These are phyloP conservation scores for Seira sanloemensis DNA, from an alignment of 2,888 invertebrate species.

Conservation along the genomic window DNA sequence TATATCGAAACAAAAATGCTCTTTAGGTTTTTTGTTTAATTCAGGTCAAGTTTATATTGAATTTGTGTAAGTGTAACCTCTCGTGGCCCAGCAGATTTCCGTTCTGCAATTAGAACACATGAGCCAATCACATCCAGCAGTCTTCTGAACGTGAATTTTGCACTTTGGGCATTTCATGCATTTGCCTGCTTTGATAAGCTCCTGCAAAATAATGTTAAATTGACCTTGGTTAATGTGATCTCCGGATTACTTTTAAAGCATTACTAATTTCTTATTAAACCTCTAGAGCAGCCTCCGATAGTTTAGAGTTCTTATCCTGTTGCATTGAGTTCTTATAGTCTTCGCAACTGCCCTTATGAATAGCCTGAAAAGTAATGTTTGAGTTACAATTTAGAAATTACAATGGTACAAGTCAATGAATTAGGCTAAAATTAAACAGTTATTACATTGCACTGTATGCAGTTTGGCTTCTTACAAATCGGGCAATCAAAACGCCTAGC, in stretches of 20 bases:
- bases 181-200: slow-evolving; percentile 88
- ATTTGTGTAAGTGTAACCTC: slow-evolving; percentile 77
- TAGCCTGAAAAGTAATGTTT: slow-evolving; percentile 79
- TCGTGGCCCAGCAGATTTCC: slow-evolving; percentile 95
- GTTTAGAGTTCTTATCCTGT: slow-evolving; percentile 82
- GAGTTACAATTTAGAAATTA: not conserved
- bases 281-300: slow-evolving; percentile 86
- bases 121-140: slow-evolving; percentile 96
- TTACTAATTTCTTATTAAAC: slow-evolving; percentile 73
- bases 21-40: not conserved
- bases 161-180: slow-evolving; percentile 92
- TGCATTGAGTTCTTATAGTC: slow-evolving; percentile 84
- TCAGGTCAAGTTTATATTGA: not conserved
- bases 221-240: not conserved
- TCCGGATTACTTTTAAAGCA: not conserved
- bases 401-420: not conserved
- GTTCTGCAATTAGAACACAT: slow-evolving; percentile 83
- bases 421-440: no score
- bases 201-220: slow-evolving; percentile 74
- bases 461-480: slow-evolving; percentile 87
- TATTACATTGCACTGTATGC: slow-evolving; percentile 82
- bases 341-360: slow-evolving; percentile 88
- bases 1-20: not conserved
- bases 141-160: slow-evolving; percentile 88
- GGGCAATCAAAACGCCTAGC: slow-evolving; percentile 90